phyloP scores from a whole-genome alignment of 2,797 vertebrate genomes.

The Naso thynnoides region DNA sequence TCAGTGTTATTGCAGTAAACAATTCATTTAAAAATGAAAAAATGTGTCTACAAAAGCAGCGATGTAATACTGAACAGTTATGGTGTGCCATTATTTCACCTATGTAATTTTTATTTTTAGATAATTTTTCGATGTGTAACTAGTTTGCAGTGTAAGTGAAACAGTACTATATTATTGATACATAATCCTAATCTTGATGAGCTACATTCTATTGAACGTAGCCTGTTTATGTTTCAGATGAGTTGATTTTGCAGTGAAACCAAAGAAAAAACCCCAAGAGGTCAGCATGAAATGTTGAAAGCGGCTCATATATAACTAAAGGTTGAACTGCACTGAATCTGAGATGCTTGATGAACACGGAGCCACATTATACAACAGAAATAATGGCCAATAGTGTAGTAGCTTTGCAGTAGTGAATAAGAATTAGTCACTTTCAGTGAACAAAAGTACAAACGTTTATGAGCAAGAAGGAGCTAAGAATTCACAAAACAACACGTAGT shows the following conservation, averaged over 20 bases:
- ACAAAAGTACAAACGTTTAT: neutral
- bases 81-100: neutral
- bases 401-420: neutral
- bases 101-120: neutral
- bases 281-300: too few relatives aligned
- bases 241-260: neutral
- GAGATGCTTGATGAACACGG: neutral
- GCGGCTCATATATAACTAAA: conserved; percentile 7
- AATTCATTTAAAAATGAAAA: neutral
- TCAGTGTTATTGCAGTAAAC: neutral
- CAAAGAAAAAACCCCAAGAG: too few relatives aligned
- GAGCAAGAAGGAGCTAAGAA: neutral
- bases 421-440: neutral
- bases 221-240: neutral
- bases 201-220: neutral
- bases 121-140: neutral
- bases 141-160: neutral
- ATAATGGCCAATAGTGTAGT: neutral
- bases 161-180: neutral
- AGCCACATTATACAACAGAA: neutral
- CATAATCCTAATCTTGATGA: neutral
- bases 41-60: neutral
- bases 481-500: neutral
- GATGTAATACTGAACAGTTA: neutral
- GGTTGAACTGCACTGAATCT: neutral